Evolutionary conservation across 1,140 invertebrate species (phyloP).

Genomic region (Maniola jurtina): DNA sequence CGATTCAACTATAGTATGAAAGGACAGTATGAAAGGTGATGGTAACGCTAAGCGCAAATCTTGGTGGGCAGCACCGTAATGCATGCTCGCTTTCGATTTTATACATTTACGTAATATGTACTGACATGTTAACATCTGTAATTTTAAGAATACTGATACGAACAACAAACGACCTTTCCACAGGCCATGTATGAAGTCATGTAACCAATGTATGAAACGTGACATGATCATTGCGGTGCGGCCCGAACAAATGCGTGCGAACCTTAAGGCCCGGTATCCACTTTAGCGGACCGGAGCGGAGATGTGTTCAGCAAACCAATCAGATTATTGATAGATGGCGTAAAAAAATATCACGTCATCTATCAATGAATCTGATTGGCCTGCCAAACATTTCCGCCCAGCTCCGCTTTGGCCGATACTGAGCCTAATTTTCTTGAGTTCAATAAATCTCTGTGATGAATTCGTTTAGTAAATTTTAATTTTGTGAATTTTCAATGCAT

Average conservation of each 20-base stretch:
- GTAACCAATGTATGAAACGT: neutral
- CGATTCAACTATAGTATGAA: conserved; percentile 38
- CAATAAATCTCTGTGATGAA: conserved; percentile 74
- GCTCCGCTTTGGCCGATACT: no score
- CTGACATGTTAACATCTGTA: neutral
- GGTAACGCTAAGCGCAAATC: conserved; percentile 19
- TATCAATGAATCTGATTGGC: no score
- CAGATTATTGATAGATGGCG: no score
- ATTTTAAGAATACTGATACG: no score
- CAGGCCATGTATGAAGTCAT: neutral
- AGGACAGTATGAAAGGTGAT: conserved; percentile 57
- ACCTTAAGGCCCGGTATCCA: neutral
- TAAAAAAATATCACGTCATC: no score
- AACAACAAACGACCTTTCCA: no score
- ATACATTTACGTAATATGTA: conserved; percentile 1
- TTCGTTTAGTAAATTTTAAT: conserved; percentile 62
- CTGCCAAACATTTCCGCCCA: no score
- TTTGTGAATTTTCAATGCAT: conserved; percentile 60
- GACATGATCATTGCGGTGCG: neutral
- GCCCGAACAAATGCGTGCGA: neutral
- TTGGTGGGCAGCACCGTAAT: neutral
- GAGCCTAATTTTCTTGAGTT: conserved; percentile 30
- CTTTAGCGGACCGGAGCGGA: no score
- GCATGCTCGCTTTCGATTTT: neutral
- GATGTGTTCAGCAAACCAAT: no score